These are phyloP conservation scores for Hypomecis punctinalis DNA, from an alignment of 2,888 invertebrate species.

Conservation along the genomic window DNA sequence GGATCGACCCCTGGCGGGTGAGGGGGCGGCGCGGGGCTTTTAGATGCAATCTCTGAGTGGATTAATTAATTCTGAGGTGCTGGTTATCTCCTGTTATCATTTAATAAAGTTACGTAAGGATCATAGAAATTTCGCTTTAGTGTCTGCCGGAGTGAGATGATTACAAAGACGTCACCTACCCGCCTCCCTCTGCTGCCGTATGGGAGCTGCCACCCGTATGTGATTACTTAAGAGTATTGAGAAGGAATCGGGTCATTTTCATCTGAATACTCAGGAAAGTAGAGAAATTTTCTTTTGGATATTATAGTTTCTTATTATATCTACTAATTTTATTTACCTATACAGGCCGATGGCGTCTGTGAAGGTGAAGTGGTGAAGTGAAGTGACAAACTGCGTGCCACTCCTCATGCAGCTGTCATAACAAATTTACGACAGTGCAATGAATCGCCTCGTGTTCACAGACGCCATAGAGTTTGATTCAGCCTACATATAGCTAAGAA, in stretches of 20 bases:
- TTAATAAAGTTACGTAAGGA: conserved; percentile 81
- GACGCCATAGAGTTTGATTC: too few species aligned
- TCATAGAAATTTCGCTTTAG: conserved; percentile 66
- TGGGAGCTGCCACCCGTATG: background rate
- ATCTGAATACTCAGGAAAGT: background rate
- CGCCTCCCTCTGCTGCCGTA: background rate
- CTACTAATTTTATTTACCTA: too few species aligned
- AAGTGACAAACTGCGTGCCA: too few species aligned
- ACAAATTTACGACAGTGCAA: too few species aligned
- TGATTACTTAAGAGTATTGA: background rate
- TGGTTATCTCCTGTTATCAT: conserved; percentile 84
- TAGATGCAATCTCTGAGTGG: conserved; percentile 85
- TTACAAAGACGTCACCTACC: conserved; percentile 12
- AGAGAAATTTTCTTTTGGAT: too few species aligned
- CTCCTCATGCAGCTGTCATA: too few species aligned
- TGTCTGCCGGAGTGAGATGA: conserved; percentile 19
- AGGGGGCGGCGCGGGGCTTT: conserved; percentile 67
- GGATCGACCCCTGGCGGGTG: conserved; percentile 75
- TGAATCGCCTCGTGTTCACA: too few species aligned
- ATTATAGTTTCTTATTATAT: too few species aligned
- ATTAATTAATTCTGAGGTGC: conserved; percentile 86
- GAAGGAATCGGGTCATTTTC: background rate
- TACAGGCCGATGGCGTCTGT: too few species aligned
- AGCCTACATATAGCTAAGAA: too few species aligned
- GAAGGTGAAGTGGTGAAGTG: too few species aligned